Conservation (phyloP, 2,888 invertebrate genomes). For the Mongoloraphidia duomilia region DNA sequence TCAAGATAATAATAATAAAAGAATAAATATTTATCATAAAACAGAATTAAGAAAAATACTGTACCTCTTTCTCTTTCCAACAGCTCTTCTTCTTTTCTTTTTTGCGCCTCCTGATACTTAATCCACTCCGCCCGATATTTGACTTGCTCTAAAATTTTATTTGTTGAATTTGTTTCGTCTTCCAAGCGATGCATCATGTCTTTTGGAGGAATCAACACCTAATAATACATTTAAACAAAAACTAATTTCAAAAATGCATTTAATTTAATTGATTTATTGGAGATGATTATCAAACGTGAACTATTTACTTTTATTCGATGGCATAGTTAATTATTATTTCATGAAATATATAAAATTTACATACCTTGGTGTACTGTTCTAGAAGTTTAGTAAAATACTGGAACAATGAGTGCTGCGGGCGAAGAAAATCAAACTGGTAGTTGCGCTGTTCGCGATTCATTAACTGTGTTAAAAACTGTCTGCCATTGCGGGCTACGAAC, state of each 20-base stretch:
- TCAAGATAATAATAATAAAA: no score
- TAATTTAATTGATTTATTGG: neutral
- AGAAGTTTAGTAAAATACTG: slow-evolving; percentile 95
- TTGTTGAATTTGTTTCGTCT: slow-evolving; percentile 57
- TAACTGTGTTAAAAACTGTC: slow-evolving; percentile 92
- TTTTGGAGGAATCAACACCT: slow-evolving; percentile 86
- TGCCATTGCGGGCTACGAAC: slow-evolving; percentile 96
- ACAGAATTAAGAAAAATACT: slow-evolving; percentile 4
- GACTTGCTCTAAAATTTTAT: slow-evolving; percentile 69
- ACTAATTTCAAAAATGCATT: neutral
- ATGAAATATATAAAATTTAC: no score
- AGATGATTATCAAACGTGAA: neutral
- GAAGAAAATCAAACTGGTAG: slow-evolving; percentile 95
- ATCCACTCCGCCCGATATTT: slow-evolving; percentile 95
- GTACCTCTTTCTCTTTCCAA: slow-evolving; percentile 79
- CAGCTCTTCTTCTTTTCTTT: slow-evolving; percentile 87
- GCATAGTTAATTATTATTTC: no score
- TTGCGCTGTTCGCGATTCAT: slow-evolving; percentile 98
- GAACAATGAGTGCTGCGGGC: slow-evolving; percentile 96
- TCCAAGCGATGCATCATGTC: slow-evolving; percentile 66
- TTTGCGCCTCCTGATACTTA: slow-evolving; percentile 84
- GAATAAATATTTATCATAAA: neutral
- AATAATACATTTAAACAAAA: slow-evolving; percentile 9
- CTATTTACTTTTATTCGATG: no score
- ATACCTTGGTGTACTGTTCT: slow-evolving; percentile 93